Evolutionary conservation across 2,113 vertebrate species (phyloP), one percentile per base, ranked within the genome.

Genomic region (Dolichallabes microphthalmus): DNA sequence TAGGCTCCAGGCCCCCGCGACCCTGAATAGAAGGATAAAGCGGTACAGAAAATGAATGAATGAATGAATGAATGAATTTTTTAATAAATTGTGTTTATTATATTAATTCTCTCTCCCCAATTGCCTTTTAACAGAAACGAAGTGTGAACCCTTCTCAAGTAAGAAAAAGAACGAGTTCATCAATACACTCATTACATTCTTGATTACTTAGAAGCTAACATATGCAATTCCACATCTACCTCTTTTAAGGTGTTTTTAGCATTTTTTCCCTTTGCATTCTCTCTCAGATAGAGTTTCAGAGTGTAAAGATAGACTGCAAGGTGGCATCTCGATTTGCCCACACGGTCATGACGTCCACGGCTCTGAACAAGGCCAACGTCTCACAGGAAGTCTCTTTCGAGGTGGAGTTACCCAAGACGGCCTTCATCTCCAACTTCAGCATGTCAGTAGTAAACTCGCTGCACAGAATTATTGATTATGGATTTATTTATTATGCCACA

Each of bases 391-490:
- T 96, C 58, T 87, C 93, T 85, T 99, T 97, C 15, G 95, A 98
- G 57, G 92, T 99, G 91, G 96, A 98, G 0, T 93, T 99, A 32
- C 98, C 98, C 35, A 99, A 97, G 86, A 97, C 96, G 0, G 97
- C 97, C 83, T 99, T 98, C 93, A 99, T 99, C 92, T 96, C 95
- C 85, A 97, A 97, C 93, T 99, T 99, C 89, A 97, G 92, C 96
- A 96, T 99, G 98, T 99, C 87, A 75, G 97, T 94, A 74, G 45
- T 17, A 8, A 8, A 1, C 58, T 2, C 4, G 39, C 9, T 27
- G 35, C n/a, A 52, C 25, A 53, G 2, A 22, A n/a, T 76, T 76
- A 3, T 13, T 14, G 10, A 27, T 60, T 35, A 20, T 32, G 1
- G n/a, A 30, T 84, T 4, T 35, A 12, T 1, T 22, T 58, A 19